Percentiles rank a stretch among this genome's conserved stretches.
Evolutionary conservation across 1,140 invertebrate species (phyloP).

Genomic region (Drosophila nasuta): DNA sequence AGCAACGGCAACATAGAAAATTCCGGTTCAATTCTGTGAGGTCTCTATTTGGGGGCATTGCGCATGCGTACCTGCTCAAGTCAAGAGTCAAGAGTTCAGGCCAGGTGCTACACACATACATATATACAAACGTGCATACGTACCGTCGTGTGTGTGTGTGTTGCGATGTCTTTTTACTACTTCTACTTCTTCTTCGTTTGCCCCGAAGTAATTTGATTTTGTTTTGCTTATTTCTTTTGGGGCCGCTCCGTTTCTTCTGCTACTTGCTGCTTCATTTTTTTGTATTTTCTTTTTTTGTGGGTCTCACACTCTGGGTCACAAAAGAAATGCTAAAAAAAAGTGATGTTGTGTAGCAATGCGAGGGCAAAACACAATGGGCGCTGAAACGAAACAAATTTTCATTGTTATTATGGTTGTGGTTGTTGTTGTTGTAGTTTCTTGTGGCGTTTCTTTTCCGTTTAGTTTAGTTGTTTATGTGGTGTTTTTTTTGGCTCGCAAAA

Average conservation of each 20-base stretch:
- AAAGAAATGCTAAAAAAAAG: constrained; percentile 66
- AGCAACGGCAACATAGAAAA: constrained; percentile 31
- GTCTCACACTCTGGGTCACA: constrained; percentile 57
- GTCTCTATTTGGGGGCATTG: constrained; percentile 39
- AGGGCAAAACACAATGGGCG: constrained; percentile 48
- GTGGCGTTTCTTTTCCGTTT: constrained; percentile 49
- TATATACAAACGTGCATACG: not conserved
- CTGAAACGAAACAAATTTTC: constrained; percentile 59
- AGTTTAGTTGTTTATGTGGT: constrained; percentile 39
- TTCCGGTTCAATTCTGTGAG: constrained; percentile 55
- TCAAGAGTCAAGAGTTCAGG: constrained; percentile 58
- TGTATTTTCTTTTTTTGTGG: constrained; percentile 14
- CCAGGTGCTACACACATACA: constrained; percentile 11
- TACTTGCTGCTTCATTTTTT: constrained; percentile 18
- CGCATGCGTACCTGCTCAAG: constrained; percentile 50
- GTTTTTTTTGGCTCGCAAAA: constrained; percentile 38
- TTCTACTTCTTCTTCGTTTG: constrained; percentile 29
- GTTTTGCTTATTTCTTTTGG: constrained; percentile 45
- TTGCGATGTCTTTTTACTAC: constrained; percentile 14
- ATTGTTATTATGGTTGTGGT: constrained; percentile 47
- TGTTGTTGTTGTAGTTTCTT: constrained; percentile 36
- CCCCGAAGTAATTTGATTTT: constrained; percentile 46
- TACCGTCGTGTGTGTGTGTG: not conserved
- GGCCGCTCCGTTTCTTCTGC: constrained; percentile 25
- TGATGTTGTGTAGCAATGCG: constrained; percentile 54